Evolutionary conservation across 92 coral and sea anemone species (phyloP).

Genomic region (Chrysogorgia sp.): DNA sequence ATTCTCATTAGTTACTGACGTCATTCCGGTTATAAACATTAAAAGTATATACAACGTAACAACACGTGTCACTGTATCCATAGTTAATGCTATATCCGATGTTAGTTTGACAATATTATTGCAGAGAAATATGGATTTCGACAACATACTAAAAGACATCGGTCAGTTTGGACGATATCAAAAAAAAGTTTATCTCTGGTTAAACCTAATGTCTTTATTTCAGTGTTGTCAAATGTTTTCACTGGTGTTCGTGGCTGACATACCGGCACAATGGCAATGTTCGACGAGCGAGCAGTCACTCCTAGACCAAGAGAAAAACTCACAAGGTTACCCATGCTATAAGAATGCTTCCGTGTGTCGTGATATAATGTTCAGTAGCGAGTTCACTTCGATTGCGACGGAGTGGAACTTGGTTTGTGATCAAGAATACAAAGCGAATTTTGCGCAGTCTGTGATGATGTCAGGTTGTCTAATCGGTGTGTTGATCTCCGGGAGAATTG

Average conservation of each 20-base stretch:
- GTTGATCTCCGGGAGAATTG: constrained; percentile 63
- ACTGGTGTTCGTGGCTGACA: constrained; percentile 56
- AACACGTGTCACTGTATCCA: too few relatives aligned
- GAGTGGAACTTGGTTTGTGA: constrained; percentile 89
- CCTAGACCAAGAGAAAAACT: constrained; percentile 39
- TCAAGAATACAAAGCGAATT: constrained; percentile 75
- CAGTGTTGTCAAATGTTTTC: constrained; percentile 61
- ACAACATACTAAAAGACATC: constrained; percentile 50
- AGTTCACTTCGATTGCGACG: constrained; percentile 82
- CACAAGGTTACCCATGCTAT: constrained; percentile 39
- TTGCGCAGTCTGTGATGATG: constrained; percentile 82
- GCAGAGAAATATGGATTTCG: constrained; percentile 55
- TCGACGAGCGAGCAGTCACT: constrained; percentile 17
- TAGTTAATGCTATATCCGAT: too few relatives aligned
- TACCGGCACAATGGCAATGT: constrained; percentile 26
- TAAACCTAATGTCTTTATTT: constrained; percentile 52
- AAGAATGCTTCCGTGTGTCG: constrained; percentile 57
- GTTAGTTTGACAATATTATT: not conserved
- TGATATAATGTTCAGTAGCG: constrained; percentile 48
- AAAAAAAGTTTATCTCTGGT: constrained; percentile 44
- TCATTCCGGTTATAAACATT: too few relatives aligned
- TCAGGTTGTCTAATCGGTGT: constrained; percentile 80
- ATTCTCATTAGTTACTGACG: too few relatives aligned
- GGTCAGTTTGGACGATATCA: constrained; percentile 76
- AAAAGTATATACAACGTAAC: too few relatives aligned